Base-by-base conservation (phyloP, 2,797 vertebrate genomes). In the Karalla daura region DNA sequence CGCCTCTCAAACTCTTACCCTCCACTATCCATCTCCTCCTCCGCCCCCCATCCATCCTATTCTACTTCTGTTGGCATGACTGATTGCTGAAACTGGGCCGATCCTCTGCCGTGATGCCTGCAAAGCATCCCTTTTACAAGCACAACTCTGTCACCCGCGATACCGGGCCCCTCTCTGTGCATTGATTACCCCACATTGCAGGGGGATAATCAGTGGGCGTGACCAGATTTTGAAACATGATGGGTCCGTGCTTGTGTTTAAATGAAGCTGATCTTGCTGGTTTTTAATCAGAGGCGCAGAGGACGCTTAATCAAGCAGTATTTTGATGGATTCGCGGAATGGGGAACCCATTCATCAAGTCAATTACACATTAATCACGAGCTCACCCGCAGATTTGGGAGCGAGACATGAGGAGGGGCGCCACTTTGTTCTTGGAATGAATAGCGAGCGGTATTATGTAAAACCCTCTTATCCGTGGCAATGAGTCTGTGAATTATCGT, bases 301-400 rank as follows among this genome's bases (percentile, higher is more conserved):
- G 84, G 84, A 87, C 30, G 83, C 88, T 90, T 87, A 91, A 90
- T 91, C 88, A 89, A 76, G 80, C 75, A 68, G 76, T 84, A 78
- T 91, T 89, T 86, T 92, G 89, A 93, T 92, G 90, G 91, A 93
- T 91, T 89, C 81, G 64, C 43, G 15, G 82, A 89, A 87, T 69
- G 83, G 86, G 83, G 82, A 88, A 83, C 65, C 88, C 90, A 92
- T 92, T 92, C 87, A 93, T 92, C 89, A 91, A 92, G 89, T 91
- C 90, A 91, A 90, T 92, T 91, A 91, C 86, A 89, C 90, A 92
- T 91, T 91, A 90, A 91, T 93, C 91, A 92, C 61, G 24, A 85
- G 79, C 86, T 88, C 85, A 71, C 86, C 80, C 80, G 18, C 76
- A 81, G 83, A 89, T 88, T 89, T 78, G 32, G 69, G 59, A 84